Base-by-base conservation (phyloP, 2,797 vertebrate species). In the Parauchenoglanis punctatus region DNA sequence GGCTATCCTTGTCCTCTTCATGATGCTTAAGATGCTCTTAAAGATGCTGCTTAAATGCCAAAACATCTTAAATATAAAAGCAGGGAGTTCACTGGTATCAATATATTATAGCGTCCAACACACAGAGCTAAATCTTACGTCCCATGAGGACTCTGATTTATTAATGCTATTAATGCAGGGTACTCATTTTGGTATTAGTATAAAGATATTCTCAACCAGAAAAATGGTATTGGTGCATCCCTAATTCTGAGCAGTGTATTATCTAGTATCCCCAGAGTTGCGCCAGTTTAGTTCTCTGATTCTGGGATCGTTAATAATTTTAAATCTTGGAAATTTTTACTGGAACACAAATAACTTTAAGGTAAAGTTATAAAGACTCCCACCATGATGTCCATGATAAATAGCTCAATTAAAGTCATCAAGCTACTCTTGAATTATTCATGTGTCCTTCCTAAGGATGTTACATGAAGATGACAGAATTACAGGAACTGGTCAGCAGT, bases 341-440 rank as follows among this genome's bases (percentile, higher is more conserved):
- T 35, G 35, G 35, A 35, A 35, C 35, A 35, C 35, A 35, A 35
- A 35, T 35, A 35, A 35, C 35, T 35, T 35, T 35, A 35, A 35
- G 35, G 35, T 35, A 35, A 35, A 35, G 35, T 35, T 35, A 35
- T 35, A 58, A 61, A 44, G 58, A 61, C 23, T n/a, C 35, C 7
- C 20, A 17, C 76, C 2, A 15, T 46, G 23, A 61, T n/a, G 56
- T 80, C 56, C 56, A 15, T 35, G 2, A 46, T 61, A 44, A 46
- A 81, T 46, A 63, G 35, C 58, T 58, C 20, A 7, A 59, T 35
- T 80, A 40, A 58, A 80, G 31, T 81, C 20, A 44, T 81, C 58
- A 7, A 81, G 35, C 44, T n/a, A 58, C 56, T 44, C 31, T 59
- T 81, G 78, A 81, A 81, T 81, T 63, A 63, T 81, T 78, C 52